Conservation (phyloP, 2,888 invertebrate species). For the Nephrocerus scutellatus region DNA sequence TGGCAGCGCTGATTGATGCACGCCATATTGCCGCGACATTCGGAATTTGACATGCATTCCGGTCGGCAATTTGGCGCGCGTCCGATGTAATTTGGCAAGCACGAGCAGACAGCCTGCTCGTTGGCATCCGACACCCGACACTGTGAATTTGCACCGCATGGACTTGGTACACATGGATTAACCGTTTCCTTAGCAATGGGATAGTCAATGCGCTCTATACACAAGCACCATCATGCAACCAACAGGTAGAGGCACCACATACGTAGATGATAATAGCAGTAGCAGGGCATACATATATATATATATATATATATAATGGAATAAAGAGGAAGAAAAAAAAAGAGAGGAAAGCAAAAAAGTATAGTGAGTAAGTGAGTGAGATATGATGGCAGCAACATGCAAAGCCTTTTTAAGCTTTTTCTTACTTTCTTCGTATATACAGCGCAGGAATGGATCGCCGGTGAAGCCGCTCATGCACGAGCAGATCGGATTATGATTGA, state of each 20-base stretch:
- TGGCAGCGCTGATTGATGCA: conserved; percentile 75
- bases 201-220: conserved; percentile 36
- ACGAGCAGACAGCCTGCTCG: conserved; percentile 73
- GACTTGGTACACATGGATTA: conserved; percentile 74
- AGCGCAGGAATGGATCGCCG: conserved; percentile 77
- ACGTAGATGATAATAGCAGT: conserved; percentile 1
- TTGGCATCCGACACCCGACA: conserved; percentile 62
- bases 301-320: conserved; percentile 22
- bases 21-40: conserved; percentile 76
- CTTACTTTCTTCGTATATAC: conserved; percentile 64
- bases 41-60: conserved; percentile 76
- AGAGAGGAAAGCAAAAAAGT: conserved; percentile 19
- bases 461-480: conserved; percentile 67
- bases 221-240: conserved; percentile 17
- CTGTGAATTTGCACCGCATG: conserved; percentile 78
- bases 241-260: conserved; percentile 2
- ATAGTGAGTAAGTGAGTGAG: conserved; percentile 13
- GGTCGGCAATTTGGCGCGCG: conserved; percentile 80
- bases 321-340: conserved; percentile 23
- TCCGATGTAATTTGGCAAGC: conserved; percentile 70
- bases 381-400: conserved; percentile 22
- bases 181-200: conserved; percentile 40
- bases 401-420: conserved; percentile 20
- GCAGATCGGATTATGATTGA: conserved; percentile 81
- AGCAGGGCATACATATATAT: conserved; percentile 5